phyloP scores from a whole-genome alignment of 2,888 invertebrate species.

The Onchidella celtica region DNA sequence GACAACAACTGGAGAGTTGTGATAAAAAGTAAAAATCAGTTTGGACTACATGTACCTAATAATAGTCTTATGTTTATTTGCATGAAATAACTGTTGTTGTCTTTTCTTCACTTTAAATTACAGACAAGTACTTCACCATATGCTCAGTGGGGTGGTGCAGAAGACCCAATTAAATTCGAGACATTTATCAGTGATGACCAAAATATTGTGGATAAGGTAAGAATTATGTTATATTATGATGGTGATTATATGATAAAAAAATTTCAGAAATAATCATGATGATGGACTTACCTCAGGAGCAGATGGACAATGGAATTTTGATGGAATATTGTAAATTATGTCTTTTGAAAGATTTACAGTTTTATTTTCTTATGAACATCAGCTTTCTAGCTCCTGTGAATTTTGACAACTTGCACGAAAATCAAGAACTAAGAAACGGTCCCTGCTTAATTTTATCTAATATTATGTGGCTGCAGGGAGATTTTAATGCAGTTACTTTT shows the following conservation, averaged over 20 bases:
- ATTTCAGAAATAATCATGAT: too few species aligned
- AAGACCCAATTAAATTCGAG: constrained; percentile 66
- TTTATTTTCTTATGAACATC: too few species aligned
- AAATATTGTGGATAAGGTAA: constrained; percentile 66
- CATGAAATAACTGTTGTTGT: background rate
- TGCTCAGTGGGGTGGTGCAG: constrained; percentile 62
- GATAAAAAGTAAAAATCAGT: too few species aligned
- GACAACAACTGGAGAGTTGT: too few species aligned
- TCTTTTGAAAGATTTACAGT: too few species aligned
- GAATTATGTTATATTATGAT: background rate
- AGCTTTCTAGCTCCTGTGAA: too few species aligned
- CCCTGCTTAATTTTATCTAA: background rate
- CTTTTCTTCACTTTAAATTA: background rate
- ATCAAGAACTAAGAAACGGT: background rate
- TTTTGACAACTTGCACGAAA: too few species aligned
- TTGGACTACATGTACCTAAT: too few species aligned
- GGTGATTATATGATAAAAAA: too few species aligned
- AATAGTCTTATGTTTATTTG: background rate
- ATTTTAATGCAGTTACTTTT: background rate
- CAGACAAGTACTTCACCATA: constrained; percentile 65
- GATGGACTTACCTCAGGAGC: too few species aligned
- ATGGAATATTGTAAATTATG: too few species aligned
- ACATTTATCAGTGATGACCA: constrained; percentile 66
- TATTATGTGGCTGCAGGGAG: background rate
- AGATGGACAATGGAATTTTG: too few species aligned